Base-by-base conservation (phyloP, 2,797 vertebrate species). In the Lagorchestes hirsutus region DNA sequence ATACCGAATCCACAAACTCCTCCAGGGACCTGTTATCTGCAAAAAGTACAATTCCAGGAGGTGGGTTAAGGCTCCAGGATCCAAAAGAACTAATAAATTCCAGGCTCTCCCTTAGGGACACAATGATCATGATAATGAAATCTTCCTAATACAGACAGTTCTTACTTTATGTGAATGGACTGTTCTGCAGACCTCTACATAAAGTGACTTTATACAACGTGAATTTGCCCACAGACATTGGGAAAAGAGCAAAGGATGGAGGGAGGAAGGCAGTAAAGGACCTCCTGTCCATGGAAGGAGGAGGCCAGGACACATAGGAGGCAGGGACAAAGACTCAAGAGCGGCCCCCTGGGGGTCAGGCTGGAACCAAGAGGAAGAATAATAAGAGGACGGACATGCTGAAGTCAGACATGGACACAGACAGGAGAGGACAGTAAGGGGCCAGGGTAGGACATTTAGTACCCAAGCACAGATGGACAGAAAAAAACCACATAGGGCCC, bases 21-120 rank as follows among this genome's bases (percentile, higher is more conserved):
- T 99, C 99, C 99, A 99, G 0, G 99, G 99, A 12, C 99, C 99
- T 0, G 99, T 99, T 96, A 99, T 98, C 99, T 99, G 97, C 11
- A 97, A 0, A 94, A 50, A 54, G 94, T 2, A 5, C 0, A 54
- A 46, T 96, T 90, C 92, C 54, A 82, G 50, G 52, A 93, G 29
- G 59, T 0, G 6, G 14, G 28, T 31, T 54, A 18, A 92, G 82
- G 46, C 22, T 22, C 28, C 24, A 56, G 22, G 14, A 18, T 56
- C 67, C 54, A 50, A 10, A 56, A 46, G 31, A 55, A 5, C 29
- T 29, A 18, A 22, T 27, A 8, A 0, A 16, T 3, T 14, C 92
- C 54, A 0, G 0, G 59, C 34, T 55, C 13, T 50, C 50, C 0
- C 57, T 3, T 34, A 54, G 27, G 28, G 28, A 46, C 1, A 31